Evolutionary conservation across 2,113 vertebrate genomes (phyloP).

Genomic region (Tricholaema leucomelas): DNA sequence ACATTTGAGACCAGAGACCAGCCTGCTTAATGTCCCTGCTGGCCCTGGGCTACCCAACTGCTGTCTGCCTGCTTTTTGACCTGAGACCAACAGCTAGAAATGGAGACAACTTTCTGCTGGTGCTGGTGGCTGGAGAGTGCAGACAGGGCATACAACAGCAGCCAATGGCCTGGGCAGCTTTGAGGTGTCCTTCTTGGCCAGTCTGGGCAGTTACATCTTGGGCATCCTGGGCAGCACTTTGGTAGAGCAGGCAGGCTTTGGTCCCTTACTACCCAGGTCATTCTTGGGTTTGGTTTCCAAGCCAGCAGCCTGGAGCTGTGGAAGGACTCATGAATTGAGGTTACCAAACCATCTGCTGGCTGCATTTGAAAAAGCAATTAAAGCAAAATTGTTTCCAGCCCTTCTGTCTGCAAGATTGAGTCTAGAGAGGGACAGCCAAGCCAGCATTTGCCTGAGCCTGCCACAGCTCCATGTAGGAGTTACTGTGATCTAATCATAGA

Average conservation of each 20-base stretch:
- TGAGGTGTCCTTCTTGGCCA: neutral
- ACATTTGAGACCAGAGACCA: neutral
- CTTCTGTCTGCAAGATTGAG: conserved; percentile 60
- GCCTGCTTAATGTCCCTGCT: neutral
- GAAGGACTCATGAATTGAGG: conserved; percentile 38
- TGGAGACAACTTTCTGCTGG: neutral
- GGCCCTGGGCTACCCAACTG: neutral
- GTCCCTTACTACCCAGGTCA: neutral
- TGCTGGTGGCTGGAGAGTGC: neutral
- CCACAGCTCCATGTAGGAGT: neutral
- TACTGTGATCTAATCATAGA: neutral
- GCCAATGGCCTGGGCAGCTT: neutral
- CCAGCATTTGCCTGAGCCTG: conserved; percentile 39
- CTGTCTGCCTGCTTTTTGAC: neutral
- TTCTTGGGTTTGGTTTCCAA: conserved; percentile 6
- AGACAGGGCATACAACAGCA: neutral
- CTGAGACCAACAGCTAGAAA: neutral
- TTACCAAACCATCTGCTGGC: conserved; percentile 64
- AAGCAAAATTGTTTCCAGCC: conserved; percentile 58
- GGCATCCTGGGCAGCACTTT: neutral
- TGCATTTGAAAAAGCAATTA: conserved; percentile 58
- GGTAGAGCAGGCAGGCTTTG: neutral
- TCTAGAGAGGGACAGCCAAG: conserved; percentile 23
- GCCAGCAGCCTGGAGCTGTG: conserved; percentile 25
- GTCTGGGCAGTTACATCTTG: neutral